phyloP scores from a whole-genome alignment of 2,797 vertebrate genomes.

The Rachycentron canadum region DNA sequence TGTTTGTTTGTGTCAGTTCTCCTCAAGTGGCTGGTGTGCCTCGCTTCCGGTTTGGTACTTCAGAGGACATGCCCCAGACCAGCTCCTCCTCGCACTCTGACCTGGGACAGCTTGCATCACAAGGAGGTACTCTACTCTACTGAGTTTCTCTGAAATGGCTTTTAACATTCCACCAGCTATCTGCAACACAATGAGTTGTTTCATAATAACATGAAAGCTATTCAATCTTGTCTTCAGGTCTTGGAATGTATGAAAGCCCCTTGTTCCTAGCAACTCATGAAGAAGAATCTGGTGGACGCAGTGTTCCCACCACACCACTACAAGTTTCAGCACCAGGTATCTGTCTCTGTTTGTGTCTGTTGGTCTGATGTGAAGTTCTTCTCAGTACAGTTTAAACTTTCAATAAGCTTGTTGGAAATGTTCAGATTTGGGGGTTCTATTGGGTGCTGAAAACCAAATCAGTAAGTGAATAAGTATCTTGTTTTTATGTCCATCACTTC shows the following conservation, averaged over 20 bases:
- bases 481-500: slow-evolving; percentile 1
- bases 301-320: slow-evolving; percentile 93
- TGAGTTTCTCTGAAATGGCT: not conserved
- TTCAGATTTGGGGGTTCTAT: not conserved
- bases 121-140: slow-evolving; percentile 89
- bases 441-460: not conserved
- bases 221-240: slow-evolving; percentile 79
- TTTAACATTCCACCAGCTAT: not conserved
- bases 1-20: slow-evolving; percentile 82
- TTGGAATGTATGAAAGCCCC: slow-evolving; percentile 95
- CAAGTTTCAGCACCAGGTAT: slow-evolving; percentile 93
- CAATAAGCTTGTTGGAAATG: not conserved
- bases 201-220: not conserved
- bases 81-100: slow-evolving; percentile 93
- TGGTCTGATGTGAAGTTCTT: slow-evolving; percentile 9
- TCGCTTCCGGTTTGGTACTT: slow-evolving; percentile 91
- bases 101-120: slow-evolving; percentile 93
- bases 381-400: no score
- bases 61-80: slow-evolving; percentile 93
- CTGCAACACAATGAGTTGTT: not conserved
- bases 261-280: slow-evolving; percentile 91
- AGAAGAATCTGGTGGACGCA: slow-evolving; percentile 95
- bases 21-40: slow-evolving; percentile 95
- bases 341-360: not conserved
- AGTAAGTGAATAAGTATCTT: not conserved